Conservation (phyloP, 2,797 vertebrate species). For the Darevskia mixta region DNA sequence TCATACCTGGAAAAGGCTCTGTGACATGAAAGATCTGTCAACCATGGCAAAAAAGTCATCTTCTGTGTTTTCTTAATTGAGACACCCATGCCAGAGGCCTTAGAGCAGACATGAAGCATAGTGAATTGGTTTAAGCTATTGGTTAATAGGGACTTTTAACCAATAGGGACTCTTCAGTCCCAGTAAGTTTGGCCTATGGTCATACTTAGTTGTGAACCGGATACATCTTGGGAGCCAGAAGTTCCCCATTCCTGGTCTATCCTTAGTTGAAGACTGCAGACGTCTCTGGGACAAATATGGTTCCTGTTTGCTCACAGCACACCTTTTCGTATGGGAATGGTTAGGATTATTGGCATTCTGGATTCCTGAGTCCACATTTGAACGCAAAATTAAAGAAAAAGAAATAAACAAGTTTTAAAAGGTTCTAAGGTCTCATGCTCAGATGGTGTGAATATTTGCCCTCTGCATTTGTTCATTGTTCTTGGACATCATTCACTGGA, state of each 20-base stretch:
- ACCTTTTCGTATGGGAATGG: background rate
- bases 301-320: background rate
- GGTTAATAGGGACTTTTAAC: too few species aligned
- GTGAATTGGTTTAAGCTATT: background rate
- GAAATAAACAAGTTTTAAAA: background rate
- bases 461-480: background rate
- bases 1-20: background rate
- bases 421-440: background rate
- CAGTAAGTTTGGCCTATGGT: background rate
- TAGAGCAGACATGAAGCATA: background rate
- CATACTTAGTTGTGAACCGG: background rate
- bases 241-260: background rate
- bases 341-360: background rate
- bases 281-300: background rate
- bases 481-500: background rate
- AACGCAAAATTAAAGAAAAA: background rate
- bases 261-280: background rate
- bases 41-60: background rate
- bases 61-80: background rate
- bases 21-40: background rate
- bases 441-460: background rate
- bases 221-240: too few species aligned
- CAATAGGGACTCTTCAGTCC: background rate
- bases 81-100: slow-evolving; percentile 2
- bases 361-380: background rate